Conservation (phyloP, 2,113 vertebrate genomes). For the Pterocles gutturalis region DNA sequence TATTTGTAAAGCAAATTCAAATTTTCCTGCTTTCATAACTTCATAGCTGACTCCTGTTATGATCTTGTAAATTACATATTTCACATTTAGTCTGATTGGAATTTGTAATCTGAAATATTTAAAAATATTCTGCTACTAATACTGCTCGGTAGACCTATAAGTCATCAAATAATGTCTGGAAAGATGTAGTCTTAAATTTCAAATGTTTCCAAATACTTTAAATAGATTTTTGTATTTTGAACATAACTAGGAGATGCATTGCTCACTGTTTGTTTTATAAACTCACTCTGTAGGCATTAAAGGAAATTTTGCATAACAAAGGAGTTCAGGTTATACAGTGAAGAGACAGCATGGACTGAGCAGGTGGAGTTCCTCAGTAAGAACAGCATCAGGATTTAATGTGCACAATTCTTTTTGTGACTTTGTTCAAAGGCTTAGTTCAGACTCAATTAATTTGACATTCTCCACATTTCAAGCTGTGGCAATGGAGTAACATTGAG, state of each 20-base stretch:
- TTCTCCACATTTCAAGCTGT: background rate
- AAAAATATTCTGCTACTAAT: background rate
- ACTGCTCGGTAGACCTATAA: background rate
- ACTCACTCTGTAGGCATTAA: background rate
- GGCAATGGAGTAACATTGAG: background rate
- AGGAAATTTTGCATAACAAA: background rate
- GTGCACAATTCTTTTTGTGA: background rate
- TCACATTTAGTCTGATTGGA: background rate
- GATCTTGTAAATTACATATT: background rate
- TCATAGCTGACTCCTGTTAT: background rate
- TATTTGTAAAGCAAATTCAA: background rate
- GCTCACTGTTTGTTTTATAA: background rate
- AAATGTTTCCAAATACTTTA: background rate
- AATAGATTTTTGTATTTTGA: background rate
- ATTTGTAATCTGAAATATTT: background rate
- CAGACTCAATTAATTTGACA: background rate
- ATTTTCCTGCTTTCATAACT: background rate
- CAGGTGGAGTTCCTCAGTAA: background rate
- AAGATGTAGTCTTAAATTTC: background rate
- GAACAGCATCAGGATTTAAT: background rate
- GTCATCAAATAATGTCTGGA: background rate
- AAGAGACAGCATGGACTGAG: background rate
- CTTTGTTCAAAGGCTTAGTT: background rate
- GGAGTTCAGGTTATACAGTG: background rate
- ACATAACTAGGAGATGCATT: background rate